These are phyloP conservation scores for Nyctalus aviator DNA, from an alignment of 2,797 vertebrate genomes.

Conservation along the genomic window DNA sequence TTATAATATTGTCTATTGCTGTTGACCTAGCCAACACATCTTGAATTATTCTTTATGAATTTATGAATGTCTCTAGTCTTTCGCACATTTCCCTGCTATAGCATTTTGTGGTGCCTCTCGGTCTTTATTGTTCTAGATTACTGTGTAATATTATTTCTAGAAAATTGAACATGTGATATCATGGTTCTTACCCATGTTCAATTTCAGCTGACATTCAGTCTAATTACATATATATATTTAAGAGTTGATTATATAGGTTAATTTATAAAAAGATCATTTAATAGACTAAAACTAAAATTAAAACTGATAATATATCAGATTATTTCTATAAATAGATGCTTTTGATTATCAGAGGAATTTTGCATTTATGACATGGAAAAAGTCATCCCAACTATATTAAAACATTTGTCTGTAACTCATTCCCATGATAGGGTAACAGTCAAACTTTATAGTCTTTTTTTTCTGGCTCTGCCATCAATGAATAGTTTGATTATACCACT, in stretches of 20 bases:
- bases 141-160: slow-evolving; percentile 24
- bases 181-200: slow-evolving; percentile 35
- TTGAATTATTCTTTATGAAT: slow-evolving; percentile 38
- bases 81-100: background rate
- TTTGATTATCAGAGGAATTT: background rate
- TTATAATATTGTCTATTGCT: background rate
- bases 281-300: slow-evolving; percentile 25
- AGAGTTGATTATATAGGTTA: slow-evolving; percentile 19
- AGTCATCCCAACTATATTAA: background rate
- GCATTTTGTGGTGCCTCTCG: background rate
- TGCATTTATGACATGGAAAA: background rate
- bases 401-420: background rate
- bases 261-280: slow-evolving; percentile 52
- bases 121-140: slow-evolving; percentile 44
- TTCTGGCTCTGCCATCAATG: background rate
- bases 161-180: slow-evolving; percentile 49
- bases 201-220: slow-evolving; percentile 55
- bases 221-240: slow-evolving; percentile 30
- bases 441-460: background rate
- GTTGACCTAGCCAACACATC: background rate
- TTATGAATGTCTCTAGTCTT: background rate
- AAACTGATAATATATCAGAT: slow-evolving; percentile 1
- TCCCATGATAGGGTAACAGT: background rate
- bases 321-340: slow-evolving; percentile 34
- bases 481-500: background rate